Evolutionary conservation across 2,888 invertebrate genomes (phyloP).

Genomic region (Aspidiotus destructor): DNA sequence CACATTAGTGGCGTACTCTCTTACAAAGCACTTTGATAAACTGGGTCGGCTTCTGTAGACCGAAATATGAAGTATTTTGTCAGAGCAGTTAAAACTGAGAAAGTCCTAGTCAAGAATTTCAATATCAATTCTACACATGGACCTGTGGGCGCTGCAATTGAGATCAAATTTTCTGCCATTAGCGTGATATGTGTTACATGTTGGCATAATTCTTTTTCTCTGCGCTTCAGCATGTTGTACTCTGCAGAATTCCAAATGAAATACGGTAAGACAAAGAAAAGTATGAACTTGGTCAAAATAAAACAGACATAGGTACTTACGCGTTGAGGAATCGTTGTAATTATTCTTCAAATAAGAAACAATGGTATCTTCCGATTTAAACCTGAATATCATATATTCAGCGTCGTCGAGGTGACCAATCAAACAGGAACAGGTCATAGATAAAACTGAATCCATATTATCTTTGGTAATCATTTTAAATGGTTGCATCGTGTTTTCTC

Average conservation of each 20-base stretch:
- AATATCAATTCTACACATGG: slow-evolving; percentile 48
- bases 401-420: slow-evolving; percentile 42
- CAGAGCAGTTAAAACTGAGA: slow-evolving; percentile 48
- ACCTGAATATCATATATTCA: slow-evolving; percentile 43
- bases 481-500: slow-evolving; percentile 36
- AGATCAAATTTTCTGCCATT: slow-evolving; percentile 46
- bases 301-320: slow-evolving; percentile 12
- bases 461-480: slow-evolving; percentile 36
- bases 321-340: slow-evolving; percentile 19
- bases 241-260: slow-evolving; percentile 6
- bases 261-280: slow-evolving; percentile 1
- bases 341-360: slow-evolving; percentile 20
- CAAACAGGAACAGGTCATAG: slow-evolving; percentile 35
- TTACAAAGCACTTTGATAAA: slow-evolving; percentile 48
- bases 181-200: slow-evolving; percentile 31
- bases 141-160: slow-evolving; percentile 48
- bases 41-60: slow-evolving; percentile 45
- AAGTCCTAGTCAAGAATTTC: slow-evolving; percentile 49
- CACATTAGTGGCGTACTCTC: slow-evolving; percentile 22
- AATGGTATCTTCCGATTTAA: slow-evolving; percentile 42
- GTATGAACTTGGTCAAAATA: not conserved
- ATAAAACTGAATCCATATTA: slow-evolving; percentile 35
- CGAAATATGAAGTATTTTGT: slow-evolving; percentile 52
- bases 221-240: slow-evolving; percentile 21
- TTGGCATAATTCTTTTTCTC: slow-evolving; percentile 34